Evolutionary conservation across 2,888 invertebrate genomes (phyloP), one percentile per base, ranked within the genome.

Genomic region (Cenopis cana): DNA sequence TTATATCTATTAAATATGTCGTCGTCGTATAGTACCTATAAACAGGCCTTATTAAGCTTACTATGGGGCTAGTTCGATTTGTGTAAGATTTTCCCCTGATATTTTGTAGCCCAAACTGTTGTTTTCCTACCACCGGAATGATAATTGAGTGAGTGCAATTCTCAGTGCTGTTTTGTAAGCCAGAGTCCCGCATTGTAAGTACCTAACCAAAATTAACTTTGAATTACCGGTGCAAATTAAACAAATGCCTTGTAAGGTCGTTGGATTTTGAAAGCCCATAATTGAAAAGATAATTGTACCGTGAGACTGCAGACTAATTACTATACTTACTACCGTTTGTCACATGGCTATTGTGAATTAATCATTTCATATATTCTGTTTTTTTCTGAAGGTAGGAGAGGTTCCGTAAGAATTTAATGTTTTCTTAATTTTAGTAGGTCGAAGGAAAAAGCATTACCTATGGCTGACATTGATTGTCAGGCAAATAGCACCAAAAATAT

Each of bases 311-410:
- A 20, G 24, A 20, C 76, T 78, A 78, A 78, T 75, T 76, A 72
- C 72, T 20, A 46, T 60, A 36, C 60, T 56, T 65, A 76, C 77
- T 69, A 74, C 76, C 77, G 76, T 74, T 75, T 73, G 72, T 77
- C 75, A 75, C 74, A 75, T 67, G n/a, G 56, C 41, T 33, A 33
- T 33, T 57, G 67, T 36, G 46, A 29, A 56, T 65, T 55, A 55
- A 55, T 65, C 55, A 65, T 54, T 62, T 54, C 49, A 38, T 52
- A 52, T 36, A 52, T 33, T 33, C 33, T 24, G 24, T 64, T 20
- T 12, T 38, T 18, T 50, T 52, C 11, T 5, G 18, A 17, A 17
- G 29, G 18, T 14, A 10, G 20, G n/a, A n/a, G n/a, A 3, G 64
- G 64, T 65, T 65, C 65, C 65, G 65, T 56, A 6, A 17, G 10